Percentiles rank a stretch among this genome's conserved stretches.
Conservation (phyloP, 2,797 vertebrate genomes). For the Luscinia luscinia region DNA sequence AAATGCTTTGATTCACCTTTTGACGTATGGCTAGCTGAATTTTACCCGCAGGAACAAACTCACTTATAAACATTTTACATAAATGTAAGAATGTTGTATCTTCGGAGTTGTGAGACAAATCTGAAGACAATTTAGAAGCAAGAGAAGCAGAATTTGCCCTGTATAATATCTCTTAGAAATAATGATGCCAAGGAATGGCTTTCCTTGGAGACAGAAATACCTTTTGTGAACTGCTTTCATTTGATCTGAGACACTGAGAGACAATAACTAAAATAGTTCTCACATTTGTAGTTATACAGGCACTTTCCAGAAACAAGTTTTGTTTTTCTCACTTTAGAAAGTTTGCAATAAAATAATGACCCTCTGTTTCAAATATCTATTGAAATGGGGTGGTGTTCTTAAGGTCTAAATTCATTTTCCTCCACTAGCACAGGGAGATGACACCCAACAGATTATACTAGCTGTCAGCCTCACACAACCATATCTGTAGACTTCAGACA, state of each 20-base stretch:
- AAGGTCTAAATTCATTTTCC: slow-evolving; percentile 15
- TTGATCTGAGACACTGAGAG: background rate
- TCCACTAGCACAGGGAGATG: background rate
- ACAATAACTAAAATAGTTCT: background rate
- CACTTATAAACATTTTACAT: background rate
- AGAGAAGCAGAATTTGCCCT: background rate
- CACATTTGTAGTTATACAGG: background rate
- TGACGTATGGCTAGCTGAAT: background rate
- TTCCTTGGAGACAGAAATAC: background rate
- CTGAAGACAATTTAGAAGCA: background rate
- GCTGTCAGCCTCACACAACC: slow-evolving; percentile 56
- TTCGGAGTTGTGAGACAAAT: background rate
- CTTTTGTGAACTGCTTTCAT: background rate
- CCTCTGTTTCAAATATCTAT: background rate
- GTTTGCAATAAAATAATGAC: background rate
- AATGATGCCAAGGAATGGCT: background rate
- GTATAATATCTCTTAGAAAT: background rate
- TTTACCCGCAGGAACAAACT: background rate
- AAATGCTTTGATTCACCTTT: background rate
- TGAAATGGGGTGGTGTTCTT: background rate
- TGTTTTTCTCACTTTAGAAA: background rate
- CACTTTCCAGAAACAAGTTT: background rate
- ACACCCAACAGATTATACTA: slow-evolving; percentile 41
- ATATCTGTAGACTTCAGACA: slow-evolving; percentile 67
- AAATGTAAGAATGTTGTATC: background rate